These are phyloP conservation scores for Octopus bimaculoides DNA, from an alignment of 1,140 invertebrate genomes.

Conservation along the genomic window DNA sequence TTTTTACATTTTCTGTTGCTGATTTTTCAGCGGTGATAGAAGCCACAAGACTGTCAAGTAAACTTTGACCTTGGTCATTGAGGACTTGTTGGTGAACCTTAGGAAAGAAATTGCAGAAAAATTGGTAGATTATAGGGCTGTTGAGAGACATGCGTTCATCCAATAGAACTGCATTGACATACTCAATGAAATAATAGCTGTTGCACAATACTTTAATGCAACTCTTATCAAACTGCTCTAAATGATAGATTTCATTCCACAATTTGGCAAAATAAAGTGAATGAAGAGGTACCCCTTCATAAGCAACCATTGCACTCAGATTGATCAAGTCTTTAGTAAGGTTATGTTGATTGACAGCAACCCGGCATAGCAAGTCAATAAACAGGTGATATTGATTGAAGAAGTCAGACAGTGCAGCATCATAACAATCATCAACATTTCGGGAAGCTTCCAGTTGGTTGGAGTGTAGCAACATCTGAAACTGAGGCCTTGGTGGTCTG, in stretches of 20 bases:
- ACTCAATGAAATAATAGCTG: slow-evolving; percentile 78
- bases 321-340: slow-evolving; percentile 76
- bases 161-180: slow-evolving; percentile 76
- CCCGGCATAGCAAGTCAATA: slow-evolving; percentile 82
- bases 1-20: slow-evolving; percentile 42
- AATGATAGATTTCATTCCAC: slow-evolving; percentile 74
- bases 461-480: slow-evolving; percentile 82
- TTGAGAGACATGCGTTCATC: slow-evolving; percentile 77
- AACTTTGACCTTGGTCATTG: slow-evolving; percentile 52
- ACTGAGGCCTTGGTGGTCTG: slow-evolving; percentile 74
- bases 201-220: slow-evolving; percentile 74
- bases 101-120: slow-evolving; percentile 78
- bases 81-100: slow-evolving; percentile 62
- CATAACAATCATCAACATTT: slow-evolving; percentile 77
- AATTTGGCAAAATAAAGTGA: slow-evolving; percentile 80
- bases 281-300: slow-evolving; percentile 80
- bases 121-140: slow-evolving; percentile 76
- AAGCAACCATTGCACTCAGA: slow-evolving; percentile 80
- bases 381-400: slow-evolving; percentile 80
- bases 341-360: slow-evolving; percentile 79
- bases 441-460: slow-evolving; percentile 69
- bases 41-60: slow-evolving; percentile 50
- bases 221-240: slow-evolving; percentile 75
- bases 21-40: slow-evolving; percentile 46
- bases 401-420: slow-evolving; percentile 73